phyloP scores from a whole-genome alignment of 92 coral and sea anemone species.

The Hydrozoanthus gracilis region DNA sequence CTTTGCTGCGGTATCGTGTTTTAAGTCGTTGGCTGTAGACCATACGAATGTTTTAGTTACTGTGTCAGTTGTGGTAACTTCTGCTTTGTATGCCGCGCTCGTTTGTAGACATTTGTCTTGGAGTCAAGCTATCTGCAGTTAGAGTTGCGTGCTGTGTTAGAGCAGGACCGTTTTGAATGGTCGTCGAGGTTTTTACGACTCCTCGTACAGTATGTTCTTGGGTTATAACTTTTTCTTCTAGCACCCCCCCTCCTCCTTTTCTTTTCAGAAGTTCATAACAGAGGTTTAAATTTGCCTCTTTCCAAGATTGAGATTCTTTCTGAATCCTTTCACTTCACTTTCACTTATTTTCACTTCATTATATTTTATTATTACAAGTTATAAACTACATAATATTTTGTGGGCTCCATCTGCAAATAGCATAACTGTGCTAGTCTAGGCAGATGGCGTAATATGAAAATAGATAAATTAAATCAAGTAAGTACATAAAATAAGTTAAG shows the following conservation, averaged over 20 bases:
- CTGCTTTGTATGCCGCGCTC: constrained; percentile 40
- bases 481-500: too few relatives aligned
- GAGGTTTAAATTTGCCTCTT: too few relatives aligned
- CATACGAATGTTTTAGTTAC: constrained; percentile 25
- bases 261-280: background rate
- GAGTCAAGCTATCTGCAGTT: constrained; percentile 47
- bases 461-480: too few relatives aligned
- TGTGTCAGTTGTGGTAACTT: constrained; percentile 46
- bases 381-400: too few relatives aligned
- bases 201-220: constrained; percentile 26
- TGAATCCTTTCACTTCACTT: too few relatives aligned
- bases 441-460: too few relatives aligned
- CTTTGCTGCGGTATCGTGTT: too few relatives aligned
- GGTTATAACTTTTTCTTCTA: constrained; percentile 20
- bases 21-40: constrained; percentile 17
- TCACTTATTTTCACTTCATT: too few relatives aligned
- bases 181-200: constrained; percentile 25
- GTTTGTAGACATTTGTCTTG: constrained; percentile 47
- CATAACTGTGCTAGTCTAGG: too few relatives aligned
- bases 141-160: background rate
- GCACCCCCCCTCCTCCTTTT: background rate
- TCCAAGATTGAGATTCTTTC: too few relatives aligned
- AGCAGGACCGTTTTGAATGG: background rate
- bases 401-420: too few relatives aligned
- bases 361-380: too few relatives aligned